Evolutionary conservation across 1,140 invertebrate genomes (phyloP).

Genomic region (Micrasema longulum): DNA sequence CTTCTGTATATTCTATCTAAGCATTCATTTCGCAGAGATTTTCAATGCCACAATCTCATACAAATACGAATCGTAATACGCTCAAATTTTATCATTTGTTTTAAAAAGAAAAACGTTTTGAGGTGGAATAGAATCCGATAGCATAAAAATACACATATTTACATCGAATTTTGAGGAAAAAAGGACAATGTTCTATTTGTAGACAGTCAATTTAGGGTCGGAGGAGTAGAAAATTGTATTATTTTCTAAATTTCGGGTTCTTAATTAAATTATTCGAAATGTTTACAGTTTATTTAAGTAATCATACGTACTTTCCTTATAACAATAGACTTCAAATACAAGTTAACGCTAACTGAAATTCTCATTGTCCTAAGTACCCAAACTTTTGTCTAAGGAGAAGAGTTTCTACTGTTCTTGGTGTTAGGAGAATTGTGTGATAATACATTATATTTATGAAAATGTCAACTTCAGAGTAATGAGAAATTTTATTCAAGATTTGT

Average conservation of each 20-base stretch:
- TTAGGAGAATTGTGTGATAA: conserved; percentile 15
- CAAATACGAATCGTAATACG: too few relatives aligned
- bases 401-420: conserved; percentile 11
- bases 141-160: conserved; percentile 4
- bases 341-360: conserved; percentile 29
- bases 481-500: too few relatives aligned
- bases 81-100: too few relatives aligned
- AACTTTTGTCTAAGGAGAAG: conserved; percentile 19
- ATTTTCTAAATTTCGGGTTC: conserved; percentile 2
- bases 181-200: not conserved
- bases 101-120: too few relatives aligned
- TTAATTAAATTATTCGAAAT: conserved; percentile 31
- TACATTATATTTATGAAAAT: conserved; percentile 27
- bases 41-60: too few relatives aligned
- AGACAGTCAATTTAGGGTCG: not conserved
- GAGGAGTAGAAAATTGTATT: not conserved
- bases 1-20: too few relatives aligned
- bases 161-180: not conserved
- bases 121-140: too few relatives aligned
- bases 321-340: conserved; percentile 35
- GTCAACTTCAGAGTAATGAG: not conserved
- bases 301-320: conserved; percentile 24
- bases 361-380: conserved; percentile 12
- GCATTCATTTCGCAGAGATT: too few relatives aligned
- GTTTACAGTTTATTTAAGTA: conserved; percentile 36